Conservation (phyloP, 2,113 vertebrate genomes). For the Gallinago undulata region DNA sequence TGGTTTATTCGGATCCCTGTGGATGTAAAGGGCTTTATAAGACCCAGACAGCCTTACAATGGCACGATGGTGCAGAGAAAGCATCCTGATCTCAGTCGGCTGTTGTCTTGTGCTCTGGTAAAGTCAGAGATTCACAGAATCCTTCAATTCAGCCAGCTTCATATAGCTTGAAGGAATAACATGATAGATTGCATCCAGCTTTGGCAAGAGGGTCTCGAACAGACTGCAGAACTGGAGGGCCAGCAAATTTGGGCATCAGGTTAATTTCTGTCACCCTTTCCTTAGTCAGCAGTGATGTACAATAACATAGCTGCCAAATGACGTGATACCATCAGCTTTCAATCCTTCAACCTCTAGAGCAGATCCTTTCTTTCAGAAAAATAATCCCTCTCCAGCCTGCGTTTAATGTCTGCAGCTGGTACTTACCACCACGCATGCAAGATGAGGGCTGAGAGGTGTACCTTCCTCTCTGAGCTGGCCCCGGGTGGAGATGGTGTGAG, state of each 20-base stretch:
- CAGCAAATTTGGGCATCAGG: neutral
- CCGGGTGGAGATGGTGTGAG: neutral
- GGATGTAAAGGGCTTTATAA: neutral
- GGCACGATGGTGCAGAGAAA: neutral
- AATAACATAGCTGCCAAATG: conserved; percentile 8
- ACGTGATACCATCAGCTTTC: conserved; percentile 1
- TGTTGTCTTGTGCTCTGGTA: neutral
- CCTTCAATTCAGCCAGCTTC: neutral
- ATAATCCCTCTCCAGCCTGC: neutral
- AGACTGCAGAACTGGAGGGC: neutral
- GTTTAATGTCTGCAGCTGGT: neutral
- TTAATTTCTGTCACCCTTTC: neutral
- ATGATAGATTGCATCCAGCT: neutral
- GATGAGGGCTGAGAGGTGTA: neutral
- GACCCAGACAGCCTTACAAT: neutral
- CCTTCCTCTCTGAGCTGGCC: neutral
- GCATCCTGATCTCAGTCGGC: neutral
- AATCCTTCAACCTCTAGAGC: neutral
- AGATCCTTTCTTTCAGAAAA: neutral
- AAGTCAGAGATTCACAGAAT: neutral
- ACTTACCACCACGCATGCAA: neutral
- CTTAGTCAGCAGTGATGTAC: neutral
- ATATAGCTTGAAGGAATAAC: neutral
- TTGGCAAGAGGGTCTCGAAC: neutral
- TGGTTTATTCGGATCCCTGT: neutral